Conservation (phyloP, 2,113 vertebrate genomes). For the Microcebus lehilahytsara region DNA sequence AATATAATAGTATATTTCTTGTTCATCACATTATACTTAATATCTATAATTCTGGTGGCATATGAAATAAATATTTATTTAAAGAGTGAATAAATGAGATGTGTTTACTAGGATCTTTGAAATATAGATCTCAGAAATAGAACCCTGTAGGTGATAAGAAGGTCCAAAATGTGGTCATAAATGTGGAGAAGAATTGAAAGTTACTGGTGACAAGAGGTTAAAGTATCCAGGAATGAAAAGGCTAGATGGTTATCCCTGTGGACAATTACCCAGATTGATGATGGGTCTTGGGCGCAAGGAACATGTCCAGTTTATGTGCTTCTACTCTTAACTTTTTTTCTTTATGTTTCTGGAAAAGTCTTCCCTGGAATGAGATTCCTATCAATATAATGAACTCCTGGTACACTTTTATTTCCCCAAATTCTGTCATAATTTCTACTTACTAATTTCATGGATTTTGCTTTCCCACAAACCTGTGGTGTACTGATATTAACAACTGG, state of each 20-base stretch:
- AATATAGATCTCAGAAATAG: not conserved
- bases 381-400: not conserved
- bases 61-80: not conserved
- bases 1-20: not conserved
- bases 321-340: not conserved
- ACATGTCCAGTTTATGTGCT: not conserved
- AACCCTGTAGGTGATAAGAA: not conserved
- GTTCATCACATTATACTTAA: not conserved
- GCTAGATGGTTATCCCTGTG: not conserved
- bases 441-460: not conserved
- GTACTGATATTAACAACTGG: not conserved
- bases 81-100: not conserved
- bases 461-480: not conserved
- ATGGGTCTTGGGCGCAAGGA: not conserved
- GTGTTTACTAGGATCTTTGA: not conserved
- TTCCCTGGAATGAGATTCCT: not conserved
- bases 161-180: not conserved
- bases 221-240: not conserved
- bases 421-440: conserved; percentile 10
- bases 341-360: not conserved
- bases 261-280: not conserved
- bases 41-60: not conserved
- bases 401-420: not conserved
- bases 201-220: not conserved
- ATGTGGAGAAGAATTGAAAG: not conserved